Conservation (phyloP, 2,888 invertebrate species). For the Dastarcus helophoroides region DNA sequence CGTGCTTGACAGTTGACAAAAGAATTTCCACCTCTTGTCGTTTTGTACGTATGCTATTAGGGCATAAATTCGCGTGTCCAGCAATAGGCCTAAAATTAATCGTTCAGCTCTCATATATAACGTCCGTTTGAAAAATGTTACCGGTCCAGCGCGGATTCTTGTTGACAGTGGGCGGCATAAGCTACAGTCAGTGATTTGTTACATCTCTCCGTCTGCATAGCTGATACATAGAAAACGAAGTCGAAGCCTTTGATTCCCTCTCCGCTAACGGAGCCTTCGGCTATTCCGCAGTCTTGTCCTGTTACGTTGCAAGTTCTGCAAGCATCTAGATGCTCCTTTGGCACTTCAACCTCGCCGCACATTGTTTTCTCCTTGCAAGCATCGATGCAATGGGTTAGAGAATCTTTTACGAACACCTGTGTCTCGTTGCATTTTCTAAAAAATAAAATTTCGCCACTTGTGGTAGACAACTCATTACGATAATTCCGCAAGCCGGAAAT, state of each 20-base stretch:
- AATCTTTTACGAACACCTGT: slow-evolving; percentile 75
- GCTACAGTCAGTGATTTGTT: slow-evolving; percentile 85
- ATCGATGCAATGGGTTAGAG: slow-evolving; percentile 78
- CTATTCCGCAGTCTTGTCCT: slow-evolving; percentile 65
- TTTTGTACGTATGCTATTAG: slow-evolving; percentile 83
- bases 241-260: slow-evolving; percentile 72
- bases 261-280: slow-evolving; percentile 44
- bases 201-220: slow-evolving; percentile 87
- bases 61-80: slow-evolving; percentile 97
- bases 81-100: slow-evolving; percentile 73
- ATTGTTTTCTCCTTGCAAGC: slow-evolving; percentile 72
- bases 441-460: too few relatives aligned
- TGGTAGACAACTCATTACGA: too few relatives aligned
- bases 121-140: slow-evolving; percentile 14
- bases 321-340: slow-evolving; percentile 85
- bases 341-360: slow-evolving; percentile 94
- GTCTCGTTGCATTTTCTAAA: slow-evolving; percentile 83
- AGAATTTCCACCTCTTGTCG: slow-evolving; percentile 83
- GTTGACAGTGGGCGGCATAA: slow-evolving; percentile 97
- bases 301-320: slow-evolving; percentile 82
- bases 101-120: not conserved
- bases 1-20: slow-evolving; percentile 94
- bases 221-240: slow-evolving; percentile 94
- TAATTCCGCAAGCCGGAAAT: too few relatives aligned
- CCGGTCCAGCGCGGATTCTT: slow-evolving; percentile 79